These are phyloP conservation scores for Sebastolobus altivelis DNA, from an alignment of 2,797 vertebrate genomes.

Conservation along the genomic window DNA sequence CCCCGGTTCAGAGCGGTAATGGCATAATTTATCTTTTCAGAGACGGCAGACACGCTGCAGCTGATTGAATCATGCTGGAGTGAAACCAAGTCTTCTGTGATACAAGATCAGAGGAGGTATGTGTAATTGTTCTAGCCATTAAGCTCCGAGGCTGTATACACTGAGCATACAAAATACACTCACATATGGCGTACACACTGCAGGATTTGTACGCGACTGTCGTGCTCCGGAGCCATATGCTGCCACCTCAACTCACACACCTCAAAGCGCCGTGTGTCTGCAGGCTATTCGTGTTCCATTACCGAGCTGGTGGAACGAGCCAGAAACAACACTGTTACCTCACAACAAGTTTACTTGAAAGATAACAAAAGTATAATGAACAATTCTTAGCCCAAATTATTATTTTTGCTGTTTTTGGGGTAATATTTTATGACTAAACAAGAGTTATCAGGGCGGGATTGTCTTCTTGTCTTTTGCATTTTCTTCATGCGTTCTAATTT, in stretches of 20 bases:
- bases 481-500: not conserved
- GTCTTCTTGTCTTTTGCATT: not conserved
- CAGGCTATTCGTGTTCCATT: constrained; percentile 34
- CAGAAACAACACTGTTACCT: constrained; percentile 43
- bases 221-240: constrained; percentile 62
- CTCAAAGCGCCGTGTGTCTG: constrained; percentile 42
- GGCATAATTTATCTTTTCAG: constrained; percentile 74
- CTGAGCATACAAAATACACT: constrained; percentile 48
- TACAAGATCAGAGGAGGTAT: constrained; percentile 72
- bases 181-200: constrained; percentile 64
- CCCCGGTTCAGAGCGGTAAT: constrained; percentile 62
- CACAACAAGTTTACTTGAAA: constrained; percentile 18
- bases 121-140: constrained; percentile 67
- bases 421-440: constrained; percentile 7
- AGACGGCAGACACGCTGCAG: constrained; percentile 54
- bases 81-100: constrained; percentile 64
- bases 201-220: constrained; percentile 45
- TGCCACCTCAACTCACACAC: constrained; percentile 51
- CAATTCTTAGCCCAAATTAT: not conserved
- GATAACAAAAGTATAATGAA: constrained; percentile 26
- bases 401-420: not conserved
- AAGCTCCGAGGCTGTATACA: constrained; percentile 53
- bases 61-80: constrained; percentile 72
- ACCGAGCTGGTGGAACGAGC: constrained; percentile 19
- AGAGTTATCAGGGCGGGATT: not conserved